Evolutionary conservation across 2,113 vertebrate genomes (phyloP), one percentile per base, ranked within the genome.

Genomic region (Arothron firmamentum): DNA sequence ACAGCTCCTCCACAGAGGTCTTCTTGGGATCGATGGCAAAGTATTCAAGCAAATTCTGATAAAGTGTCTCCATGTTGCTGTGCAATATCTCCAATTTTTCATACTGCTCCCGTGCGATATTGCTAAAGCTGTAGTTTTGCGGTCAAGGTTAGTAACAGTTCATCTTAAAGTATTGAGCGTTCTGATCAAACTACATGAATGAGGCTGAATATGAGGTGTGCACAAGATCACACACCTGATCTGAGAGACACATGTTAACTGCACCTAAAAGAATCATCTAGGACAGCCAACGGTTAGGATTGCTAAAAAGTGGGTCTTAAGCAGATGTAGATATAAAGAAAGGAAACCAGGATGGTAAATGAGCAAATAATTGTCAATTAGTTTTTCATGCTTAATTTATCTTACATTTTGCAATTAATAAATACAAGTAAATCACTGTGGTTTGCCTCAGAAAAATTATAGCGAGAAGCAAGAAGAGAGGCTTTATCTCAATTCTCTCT

Each of bases 21-120:
- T 98, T 99, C 92, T 97, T 98, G 53, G 92, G 74, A 78, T 99
- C 95, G 8, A 97, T 61, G 12, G 93, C 92, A 57, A 93, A 99
- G 86, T 93, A 99, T 16, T 82, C 81, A 90, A 98, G 87, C 64
- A 94, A 34, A 2, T 90, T 94, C 72, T 92, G 93, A 84, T 93
- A 97, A 6, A 93, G 85, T 0, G 90, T 91, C 71, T 92, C 92
- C 96, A 98, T 97, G 71, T 91, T 98, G 70, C 87, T 74, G 55
- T 95, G 94, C 88, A 96, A 92, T 64, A 88, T 86, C 38, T 87
- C 85, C 80, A 99, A 88, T 66, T 94, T 95, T 71, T 87, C 89
- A 71, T 93, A 94, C 70, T 97, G 94, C 76, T 95, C 94, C 75
- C 85, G 91, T 12, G 95, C 95, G 52, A 82, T 72, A 70, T 81